Conservation (phyloP, 1,140 invertebrate genomes). For the Dendroctonus ponderosae region DNA sequence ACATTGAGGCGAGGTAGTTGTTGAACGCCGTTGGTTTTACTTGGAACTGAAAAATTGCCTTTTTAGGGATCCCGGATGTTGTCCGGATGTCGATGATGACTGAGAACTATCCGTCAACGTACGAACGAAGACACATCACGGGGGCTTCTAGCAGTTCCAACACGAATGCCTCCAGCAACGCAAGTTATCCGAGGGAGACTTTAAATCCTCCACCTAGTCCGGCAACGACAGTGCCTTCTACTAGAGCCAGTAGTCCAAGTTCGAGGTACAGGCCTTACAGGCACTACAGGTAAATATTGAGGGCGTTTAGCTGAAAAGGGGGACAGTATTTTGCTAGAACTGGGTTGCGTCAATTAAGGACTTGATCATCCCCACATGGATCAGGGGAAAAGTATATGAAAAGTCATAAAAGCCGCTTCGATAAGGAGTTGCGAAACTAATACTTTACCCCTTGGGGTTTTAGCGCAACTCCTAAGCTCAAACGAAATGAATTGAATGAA, state of each 20-base stretch:
- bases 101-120: slow-evolving; percentile 62
- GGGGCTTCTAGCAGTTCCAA: slow-evolving; percentile 71
- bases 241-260: slow-evolving; percentile 52
- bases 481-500: too few species aligned
- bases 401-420: too few species aligned
- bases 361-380: too few species aligned
- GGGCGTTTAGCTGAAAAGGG: background rate
- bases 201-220: slow-evolving; percentile 89
- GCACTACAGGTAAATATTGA: slow-evolving; percentile 57
- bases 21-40: background rate
- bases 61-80: slow-evolving; percentile 54
- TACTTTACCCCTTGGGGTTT: too few species aligned
- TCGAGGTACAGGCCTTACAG: slow-evolving; percentile 27
- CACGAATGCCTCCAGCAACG: slow-evolving; percentile 57
- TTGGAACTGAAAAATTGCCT: background rate
- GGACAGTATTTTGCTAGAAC: too few species aligned
- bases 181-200: slow-evolving; percentile 75
- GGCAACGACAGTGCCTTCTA: slow-evolving; percentile 65
- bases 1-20: slow-evolving; percentile 38
- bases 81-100: slow-evolving; percentile 67
- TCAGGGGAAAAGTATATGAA: too few species aligned
- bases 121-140: slow-evolving; percentile 78
- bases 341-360: too few species aligned
- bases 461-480: too few species aligned
- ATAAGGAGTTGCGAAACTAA: too few species aligned